phyloP scores from a whole-genome alignment of 1,140 invertebrate species.

The Neotoxoptera formosana region DNA sequence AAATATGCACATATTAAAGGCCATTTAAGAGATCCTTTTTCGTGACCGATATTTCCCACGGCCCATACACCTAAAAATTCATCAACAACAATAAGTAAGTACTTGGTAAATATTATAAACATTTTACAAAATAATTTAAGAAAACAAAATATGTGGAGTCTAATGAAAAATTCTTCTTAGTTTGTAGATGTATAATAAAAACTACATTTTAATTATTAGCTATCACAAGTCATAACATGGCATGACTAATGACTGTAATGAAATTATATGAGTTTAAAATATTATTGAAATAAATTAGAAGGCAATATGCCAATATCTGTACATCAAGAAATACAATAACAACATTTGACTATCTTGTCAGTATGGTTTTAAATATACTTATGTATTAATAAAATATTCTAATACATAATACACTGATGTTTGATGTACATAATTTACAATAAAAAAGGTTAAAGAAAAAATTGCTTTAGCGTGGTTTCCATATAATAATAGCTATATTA shows the following conservation, averaged over 20 bases:
- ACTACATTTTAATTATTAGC: no score
- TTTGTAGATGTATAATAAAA: no score
- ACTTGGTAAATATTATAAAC: not conserved
- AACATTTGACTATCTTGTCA: no score
- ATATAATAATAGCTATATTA: not conserved
- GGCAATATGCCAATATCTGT: no score
- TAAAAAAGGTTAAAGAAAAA: not conserved
- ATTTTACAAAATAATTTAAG: not conserved
- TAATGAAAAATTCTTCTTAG: not conserved
- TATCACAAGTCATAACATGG: not conserved
- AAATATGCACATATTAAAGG: conserved; percentile 75
- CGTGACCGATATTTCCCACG: conserved; percentile 88
- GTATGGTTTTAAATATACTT: not conserved
- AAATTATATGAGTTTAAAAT: not conserved
- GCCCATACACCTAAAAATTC: conserved; percentile 78
- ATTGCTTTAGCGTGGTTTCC: not conserved
- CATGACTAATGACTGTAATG: not conserved
- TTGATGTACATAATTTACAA: no score
- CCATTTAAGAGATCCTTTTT: conserved; percentile 74
- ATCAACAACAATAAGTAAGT: not conserved
- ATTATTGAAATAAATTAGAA: not conserved
- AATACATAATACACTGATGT: not conserved
- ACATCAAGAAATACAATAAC: no score
- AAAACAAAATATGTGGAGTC: not conserved
- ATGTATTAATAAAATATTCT: not conserved